Conservation (phyloP, 2,888 invertebrate species). For the Andrena flavipes region DNA sequence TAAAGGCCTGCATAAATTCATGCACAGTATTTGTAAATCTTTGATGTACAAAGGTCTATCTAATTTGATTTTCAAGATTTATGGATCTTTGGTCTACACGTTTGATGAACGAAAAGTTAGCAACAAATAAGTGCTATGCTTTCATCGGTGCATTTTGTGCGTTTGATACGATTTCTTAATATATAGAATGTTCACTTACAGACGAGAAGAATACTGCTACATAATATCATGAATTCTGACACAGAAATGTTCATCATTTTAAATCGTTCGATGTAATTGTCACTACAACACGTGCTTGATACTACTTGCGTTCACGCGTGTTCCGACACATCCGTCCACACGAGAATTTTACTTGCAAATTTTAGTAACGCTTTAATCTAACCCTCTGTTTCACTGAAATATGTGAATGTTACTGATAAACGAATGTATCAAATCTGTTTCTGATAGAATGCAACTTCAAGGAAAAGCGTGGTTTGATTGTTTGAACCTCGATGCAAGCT, state of each 20-base stretch:
- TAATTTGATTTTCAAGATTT: no score
- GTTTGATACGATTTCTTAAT: background rate
- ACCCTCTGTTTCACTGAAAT: background rate
- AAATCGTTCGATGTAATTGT: background rate
- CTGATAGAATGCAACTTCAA: slow-evolving; percentile 35
- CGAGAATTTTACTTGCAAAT: slow-evolving; percentile 44
- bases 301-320: background rate
- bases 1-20: no score
- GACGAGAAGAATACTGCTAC: slow-evolving; percentile 75
- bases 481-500: background rate
- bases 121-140: background rate
- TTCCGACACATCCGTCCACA: background rate
- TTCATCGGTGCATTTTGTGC: background rate
- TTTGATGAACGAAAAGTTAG: background rate
- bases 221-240: slow-evolving; percentile 75
- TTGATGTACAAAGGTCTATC: background rate
- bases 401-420: background rate
- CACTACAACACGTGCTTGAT: background rate
- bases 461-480: background rate
- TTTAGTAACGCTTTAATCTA: slow-evolving; percentile 32
- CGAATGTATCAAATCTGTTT: background rate
- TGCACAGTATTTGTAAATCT: no score
- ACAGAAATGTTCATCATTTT: slow-evolving; percentile 74
- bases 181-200: slow-evolving; percentile 65
- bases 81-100: background rate